These are phyloP conservation scores for Rhamnusium bicolor DNA, from an alignment of 2,888 invertebrate genomes.

Conservation along the genomic window DNA sequence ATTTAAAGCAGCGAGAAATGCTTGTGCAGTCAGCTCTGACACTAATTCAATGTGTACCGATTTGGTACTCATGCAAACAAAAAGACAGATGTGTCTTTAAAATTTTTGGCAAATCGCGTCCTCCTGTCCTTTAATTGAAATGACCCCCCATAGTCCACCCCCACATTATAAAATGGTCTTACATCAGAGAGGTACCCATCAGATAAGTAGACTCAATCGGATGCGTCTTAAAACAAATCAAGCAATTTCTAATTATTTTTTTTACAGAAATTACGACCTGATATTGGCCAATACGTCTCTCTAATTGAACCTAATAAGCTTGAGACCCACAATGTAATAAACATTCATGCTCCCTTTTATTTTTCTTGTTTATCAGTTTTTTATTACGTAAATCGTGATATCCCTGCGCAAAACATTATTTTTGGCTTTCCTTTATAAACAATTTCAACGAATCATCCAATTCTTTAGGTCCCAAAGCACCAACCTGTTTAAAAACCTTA, in stretches of 20 bases:
- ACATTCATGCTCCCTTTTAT: neutral
- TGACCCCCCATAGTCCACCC: conserved; percentile 22
- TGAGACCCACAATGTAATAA: neutral
- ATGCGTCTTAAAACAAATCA: conserved; percentile 18
- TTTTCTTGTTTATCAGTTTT: neutral
- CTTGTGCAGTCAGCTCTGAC: conserved; percentile 1
- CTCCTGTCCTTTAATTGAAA: conserved; percentile 13
- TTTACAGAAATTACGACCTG: conserved; percentile 31
- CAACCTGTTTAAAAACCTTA: neutral
- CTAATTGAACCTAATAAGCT: conserved; percentile 2
- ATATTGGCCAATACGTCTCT: conserved; percentile 28
- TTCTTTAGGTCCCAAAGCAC: neutral
- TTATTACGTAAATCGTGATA: neutral
- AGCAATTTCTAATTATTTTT: conserved; percentile 4
- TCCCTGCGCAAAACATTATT: neutral
- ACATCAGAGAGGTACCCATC: neutral
- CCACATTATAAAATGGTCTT: conserved; percentile 5
- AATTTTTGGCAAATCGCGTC: conserved; percentile 31
- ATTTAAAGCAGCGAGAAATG: conserved; percentile 11
- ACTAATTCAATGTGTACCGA: conserved; percentile 51
- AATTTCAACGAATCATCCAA: neutral
- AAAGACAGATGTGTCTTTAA: conserved; percentile 38
- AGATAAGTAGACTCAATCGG: neutral
- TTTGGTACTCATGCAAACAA: conserved; percentile 54
- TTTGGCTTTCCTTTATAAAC: neutral